Evolutionary conservation across 2,797 vertebrate species (phyloP).

Genomic region (Aeoliscus strigatus): DNA sequence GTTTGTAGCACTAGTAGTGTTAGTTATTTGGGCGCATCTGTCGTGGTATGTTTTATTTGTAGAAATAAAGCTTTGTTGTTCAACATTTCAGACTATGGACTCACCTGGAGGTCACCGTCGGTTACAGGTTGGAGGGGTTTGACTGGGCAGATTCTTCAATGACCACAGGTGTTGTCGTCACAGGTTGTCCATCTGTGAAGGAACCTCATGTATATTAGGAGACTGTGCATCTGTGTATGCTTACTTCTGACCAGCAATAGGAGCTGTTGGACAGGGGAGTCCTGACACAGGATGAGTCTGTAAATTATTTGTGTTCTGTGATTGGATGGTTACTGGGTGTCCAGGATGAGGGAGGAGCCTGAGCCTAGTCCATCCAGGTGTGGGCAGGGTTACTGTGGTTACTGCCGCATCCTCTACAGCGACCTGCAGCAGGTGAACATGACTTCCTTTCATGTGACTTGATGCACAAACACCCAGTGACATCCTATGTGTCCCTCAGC

Average conservation of each 20-base stretch:
- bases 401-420: slow-evolving; percentile 83
- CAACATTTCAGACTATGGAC: slow-evolving; percentile 46
- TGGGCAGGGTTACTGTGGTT: slow-evolving; percentile 87
- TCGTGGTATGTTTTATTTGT: no score
- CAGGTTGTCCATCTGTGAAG: no score
- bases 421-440: slow-evolving; percentile 87
- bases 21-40: no score
- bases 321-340: no score
- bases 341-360: slow-evolving; percentile 65
- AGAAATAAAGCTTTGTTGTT: no score
- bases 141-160: slow-evolving; percentile 33
- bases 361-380: slow-evolving; percentile 65
- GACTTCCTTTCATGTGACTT: slow-evolving; percentile 1
- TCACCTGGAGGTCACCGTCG: slow-evolving; percentile 22
- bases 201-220: no score
- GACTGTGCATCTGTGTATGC: slow-evolving; percentile 5
- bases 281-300: no score
- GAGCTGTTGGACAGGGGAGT: no score
- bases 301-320: no score
- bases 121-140: slow-evolving; percentile 43
- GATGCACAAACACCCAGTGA: neutral
- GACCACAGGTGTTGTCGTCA: slow-evolving; percentile 28
- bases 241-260: slow-evolving; percentile 32
- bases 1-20: no score
- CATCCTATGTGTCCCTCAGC: slow-evolving; percentile 64